Evolutionary conservation across 2,888 invertebrate genomes (phyloP).

Genomic region (Disparrhopalites patrizii): DNA sequence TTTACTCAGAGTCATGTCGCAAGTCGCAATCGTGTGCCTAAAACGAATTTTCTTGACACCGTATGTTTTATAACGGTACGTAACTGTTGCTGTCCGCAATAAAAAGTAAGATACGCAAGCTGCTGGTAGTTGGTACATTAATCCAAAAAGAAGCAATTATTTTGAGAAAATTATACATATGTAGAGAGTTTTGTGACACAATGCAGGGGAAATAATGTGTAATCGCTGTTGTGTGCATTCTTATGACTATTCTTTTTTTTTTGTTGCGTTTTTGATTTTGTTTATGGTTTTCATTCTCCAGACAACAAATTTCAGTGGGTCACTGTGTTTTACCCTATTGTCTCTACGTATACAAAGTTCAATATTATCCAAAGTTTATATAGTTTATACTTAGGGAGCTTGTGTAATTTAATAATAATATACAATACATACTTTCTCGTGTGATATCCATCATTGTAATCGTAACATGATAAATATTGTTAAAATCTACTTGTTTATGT

Average conservation of each 20-base stretch:
- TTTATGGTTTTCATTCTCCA: not conserved
- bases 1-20: not conserved
- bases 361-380: not conserved
- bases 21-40: slow-evolving; percentile 21
- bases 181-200: not conserved
- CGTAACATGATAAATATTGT: no score
- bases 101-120: no score
- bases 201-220: not conserved
- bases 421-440: not conserved
- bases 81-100: not conserved
- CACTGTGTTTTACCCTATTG: not conserved
- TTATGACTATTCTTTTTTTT: not conserved
- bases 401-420: slow-evolving; percentile 4
- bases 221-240: no score
- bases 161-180: not conserved
- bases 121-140: no score
- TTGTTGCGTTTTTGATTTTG: not conserved
- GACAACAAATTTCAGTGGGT: not conserved
- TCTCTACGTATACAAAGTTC: not conserved
- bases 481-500: not conserved
- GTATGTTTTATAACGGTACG: not conserved
- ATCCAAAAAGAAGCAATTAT: not conserved
- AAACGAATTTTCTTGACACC: slow-evolving; percentile 5
- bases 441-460: slow-evolving; percentile 20
- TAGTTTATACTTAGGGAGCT: slow-evolving; percentile 21